Evolutionary conservation across 2,888 invertebrate genomes (phyloP).

Genomic region (Micropterix aruncella): DNA sequence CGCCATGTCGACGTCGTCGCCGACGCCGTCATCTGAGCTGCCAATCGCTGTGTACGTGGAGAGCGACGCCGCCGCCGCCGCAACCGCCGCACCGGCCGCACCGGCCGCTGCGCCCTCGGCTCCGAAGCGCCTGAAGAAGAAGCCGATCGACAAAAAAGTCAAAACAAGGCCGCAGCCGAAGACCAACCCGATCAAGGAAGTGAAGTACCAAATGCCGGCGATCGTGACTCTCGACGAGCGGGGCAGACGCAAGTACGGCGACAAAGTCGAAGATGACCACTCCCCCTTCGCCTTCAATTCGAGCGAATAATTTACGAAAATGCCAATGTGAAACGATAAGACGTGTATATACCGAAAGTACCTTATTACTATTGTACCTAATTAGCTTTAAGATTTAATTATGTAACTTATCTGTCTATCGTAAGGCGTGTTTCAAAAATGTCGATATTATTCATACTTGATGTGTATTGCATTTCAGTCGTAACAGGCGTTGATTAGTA

Average conservation of each 20-base stretch:
- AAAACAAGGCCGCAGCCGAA: background rate
- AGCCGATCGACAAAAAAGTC: background rate
- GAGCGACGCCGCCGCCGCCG: conserved; percentile 17
- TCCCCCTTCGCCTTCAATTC: background rate
- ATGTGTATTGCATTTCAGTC: background rate
- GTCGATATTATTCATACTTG: background rate
- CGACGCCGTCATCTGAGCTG: conserved; percentile 9
- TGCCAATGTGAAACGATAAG: background rate
- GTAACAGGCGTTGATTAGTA: too few species aligned
- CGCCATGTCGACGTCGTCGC: conserved; percentile 16
- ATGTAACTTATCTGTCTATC: background rate
- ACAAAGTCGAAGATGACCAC: background rate
- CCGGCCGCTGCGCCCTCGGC: background rate
- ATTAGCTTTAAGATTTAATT: background rate
- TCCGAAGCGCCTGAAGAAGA: background rate
- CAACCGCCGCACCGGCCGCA: conserved; percentile 6
- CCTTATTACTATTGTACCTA: background rate
- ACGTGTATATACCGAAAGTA: too few species aligned
- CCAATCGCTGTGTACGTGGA: conserved; percentile 9
- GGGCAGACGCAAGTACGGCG: background rate
- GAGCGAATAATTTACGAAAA: background rate
- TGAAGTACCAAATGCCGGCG: background rate
- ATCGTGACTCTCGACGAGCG: background rate
- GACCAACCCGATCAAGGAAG: background rate
- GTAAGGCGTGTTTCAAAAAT: background rate